phyloP scores from a whole-genome alignment of 2,888 invertebrate species.

The Tubulanus polymorphus region DNA sequence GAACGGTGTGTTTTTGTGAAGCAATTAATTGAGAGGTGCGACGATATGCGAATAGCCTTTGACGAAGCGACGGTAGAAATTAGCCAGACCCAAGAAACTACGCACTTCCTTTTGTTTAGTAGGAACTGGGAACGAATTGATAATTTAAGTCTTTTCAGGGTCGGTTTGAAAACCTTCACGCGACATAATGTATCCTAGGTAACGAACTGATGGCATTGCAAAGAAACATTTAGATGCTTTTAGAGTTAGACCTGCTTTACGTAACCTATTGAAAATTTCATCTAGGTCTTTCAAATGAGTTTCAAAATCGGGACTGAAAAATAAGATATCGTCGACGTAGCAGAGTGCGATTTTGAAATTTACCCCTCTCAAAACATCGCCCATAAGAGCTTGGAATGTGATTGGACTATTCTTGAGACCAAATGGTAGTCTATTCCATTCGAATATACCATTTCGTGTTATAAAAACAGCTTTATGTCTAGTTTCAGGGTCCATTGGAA shows the following conservation, averaged over 20 bases:
- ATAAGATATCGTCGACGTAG: slow-evolving; percentile 25
- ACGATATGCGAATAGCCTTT: slow-evolving; percentile 31
- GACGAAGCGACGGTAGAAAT: slow-evolving; percentile 49
- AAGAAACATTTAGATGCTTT: slow-evolving; percentile 24
- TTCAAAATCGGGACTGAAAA: slow-evolving; percentile 17
- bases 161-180: slow-evolving; percentile 21
- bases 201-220: slow-evolving; percentile 16
- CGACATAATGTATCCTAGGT: slow-evolving; percentile 20
- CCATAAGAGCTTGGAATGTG: slow-evolving; percentile 20
- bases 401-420: slow-evolving; percentile 22
- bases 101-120: slow-evolving; percentile 13
- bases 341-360: slow-evolving; percentile 22
- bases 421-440: slow-evolving; percentile 22
- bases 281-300: slow-evolving; percentile 18
- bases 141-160: slow-evolving; percentile 11
- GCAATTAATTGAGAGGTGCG: slow-evolving; percentile 34
- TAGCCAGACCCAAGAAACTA: slow-evolving; percentile 23
- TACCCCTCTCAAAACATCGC: slow-evolving; percentile 15
- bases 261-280: slow-evolving; percentile 17
- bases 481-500: slow-evolving; percentile 14
- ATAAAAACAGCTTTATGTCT: slow-evolving; percentile 22
- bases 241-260: slow-evolving; percentile 17
- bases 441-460: slow-evolving; percentile 17
- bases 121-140: slow-evolving; percentile 11
- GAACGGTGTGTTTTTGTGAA: slow-evolving; percentile 30